Evolutionary conservation across 2,113 vertebrate species (phyloP).

Genomic region (Xenus cinereus): DNA sequence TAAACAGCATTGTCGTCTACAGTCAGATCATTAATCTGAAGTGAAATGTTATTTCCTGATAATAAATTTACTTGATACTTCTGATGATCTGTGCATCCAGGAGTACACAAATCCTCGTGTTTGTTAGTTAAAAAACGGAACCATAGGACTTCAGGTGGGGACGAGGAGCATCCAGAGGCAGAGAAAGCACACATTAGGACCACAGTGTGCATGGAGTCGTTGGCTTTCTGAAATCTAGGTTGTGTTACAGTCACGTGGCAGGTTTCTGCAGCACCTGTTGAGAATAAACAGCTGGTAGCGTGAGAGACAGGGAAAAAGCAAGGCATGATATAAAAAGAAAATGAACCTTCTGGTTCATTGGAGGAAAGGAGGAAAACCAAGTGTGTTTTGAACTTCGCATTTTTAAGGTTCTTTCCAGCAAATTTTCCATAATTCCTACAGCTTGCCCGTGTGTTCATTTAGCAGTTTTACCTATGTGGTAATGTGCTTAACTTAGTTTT

Average conservation of each 20-base stretch:
- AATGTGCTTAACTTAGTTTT: background rate
- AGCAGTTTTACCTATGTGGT: background rate
- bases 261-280: slow-evolving; percentile 15
- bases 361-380: background rate
- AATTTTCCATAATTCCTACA: background rate
- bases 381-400: background rate
- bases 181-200: slow-evolving; percentile 60
- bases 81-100: background rate
- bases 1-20: slow-evolving; percentile 73
- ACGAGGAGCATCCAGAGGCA: background rate
- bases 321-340: background rate
- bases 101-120: slow-evolving; percentile 47
- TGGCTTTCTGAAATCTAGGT: slow-evolving; percentile 18
- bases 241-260: slow-evolving; percentile 68
- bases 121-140: slow-evolving; percentile 59
- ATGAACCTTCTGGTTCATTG: background rate
- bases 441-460: background rate
- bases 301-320: background rate
- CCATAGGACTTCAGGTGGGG: slow-evolving; percentile 49
- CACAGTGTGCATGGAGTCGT: background rate
- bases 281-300: background rate
- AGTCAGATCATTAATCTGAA: slow-evolving; percentile 55
- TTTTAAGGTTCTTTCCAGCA: background rate
- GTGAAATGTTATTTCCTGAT: background rate
- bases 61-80: slow-evolving; percentile 44